Evolutionary conservation across 2,888 invertebrate species (phyloP).

Genomic region (Proisotoma minuta): DNA sequence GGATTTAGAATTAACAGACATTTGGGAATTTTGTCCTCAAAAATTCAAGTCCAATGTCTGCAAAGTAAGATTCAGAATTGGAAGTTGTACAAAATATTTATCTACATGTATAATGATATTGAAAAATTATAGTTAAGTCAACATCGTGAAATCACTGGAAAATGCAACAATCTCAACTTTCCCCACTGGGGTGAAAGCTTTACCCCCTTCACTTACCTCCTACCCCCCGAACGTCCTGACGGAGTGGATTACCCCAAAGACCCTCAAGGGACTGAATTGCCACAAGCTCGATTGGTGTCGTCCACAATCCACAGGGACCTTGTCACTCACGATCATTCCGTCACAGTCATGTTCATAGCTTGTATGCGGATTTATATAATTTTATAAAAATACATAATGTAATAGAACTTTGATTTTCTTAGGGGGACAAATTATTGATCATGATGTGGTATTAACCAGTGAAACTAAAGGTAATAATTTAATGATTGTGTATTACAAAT

Average conservation of each 20-base stretch:
- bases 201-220: constrained; percentile 41
- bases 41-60: constrained; percentile 21
- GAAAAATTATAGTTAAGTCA: constrained; percentile 19
- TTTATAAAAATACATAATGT: background rate
- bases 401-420: background rate
- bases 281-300: constrained; percentile 66
- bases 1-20: constrained; percentile 37
- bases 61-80: constrained; percentile 16
- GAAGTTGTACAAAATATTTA: background rate
- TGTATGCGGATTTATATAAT: constrained; percentile 43
- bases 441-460: constrained; percentile 53
- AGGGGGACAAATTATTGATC: constrained; percentile 54
- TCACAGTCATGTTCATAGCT: constrained; percentile 51
- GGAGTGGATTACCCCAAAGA: constrained; percentile 45
- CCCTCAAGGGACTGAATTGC: constrained; percentile 53
- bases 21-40: constrained; percentile 34
- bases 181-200: constrained; percentile 52
- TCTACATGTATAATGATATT: background rate
- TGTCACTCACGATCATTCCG: constrained; percentile 57
- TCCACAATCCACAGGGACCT: constrained; percentile 60
- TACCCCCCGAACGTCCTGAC: constrained; percentile 30
- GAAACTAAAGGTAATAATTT: constrained; percentile 51
- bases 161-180: constrained; percentile 53
- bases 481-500: background rate
- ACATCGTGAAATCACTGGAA: constrained; percentile 51